Conservation (phyloP, 2,797 vertebrate genomes). For the Apogon talboti region DNA sequence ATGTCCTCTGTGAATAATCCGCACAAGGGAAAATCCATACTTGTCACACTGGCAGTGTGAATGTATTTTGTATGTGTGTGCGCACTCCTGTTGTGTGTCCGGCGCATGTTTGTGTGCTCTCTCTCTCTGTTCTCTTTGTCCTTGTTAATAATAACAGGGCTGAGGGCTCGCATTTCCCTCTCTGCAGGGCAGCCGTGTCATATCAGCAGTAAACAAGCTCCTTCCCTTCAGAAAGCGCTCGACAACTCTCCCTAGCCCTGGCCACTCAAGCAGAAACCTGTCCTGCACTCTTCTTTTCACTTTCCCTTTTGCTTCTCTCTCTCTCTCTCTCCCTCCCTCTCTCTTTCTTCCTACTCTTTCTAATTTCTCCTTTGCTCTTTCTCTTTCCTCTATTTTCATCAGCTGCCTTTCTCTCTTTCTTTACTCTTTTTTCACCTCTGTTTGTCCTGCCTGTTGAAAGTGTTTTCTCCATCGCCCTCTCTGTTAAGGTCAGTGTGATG, state of each 20-base stretch:
- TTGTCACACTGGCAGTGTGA: constrained; percentile 82
- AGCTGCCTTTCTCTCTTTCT: constrained; percentile 57
- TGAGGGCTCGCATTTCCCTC: constrained; percentile 86
- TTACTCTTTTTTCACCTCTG: constrained; percentile 76
- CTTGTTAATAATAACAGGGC: constrained; percentile 92
- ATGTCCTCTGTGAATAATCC: constrained; percentile 87
- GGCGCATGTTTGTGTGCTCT: constrained; percentile 69
- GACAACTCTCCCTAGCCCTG: constrained; percentile 80
- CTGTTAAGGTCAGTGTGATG: constrained; percentile 84
- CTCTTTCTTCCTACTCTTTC: constrained; percentile 56
- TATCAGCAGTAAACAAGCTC: constrained; percentile 89
- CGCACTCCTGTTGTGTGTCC: constrained; percentile 56
- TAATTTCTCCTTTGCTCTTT: constrained; percentile 69
- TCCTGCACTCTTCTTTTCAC: constrained; percentile 72
- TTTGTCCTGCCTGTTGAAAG: constrained; percentile 78
- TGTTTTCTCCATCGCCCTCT: constrained; percentile 73
- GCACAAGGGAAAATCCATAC: constrained; percentile 85
- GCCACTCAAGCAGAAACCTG: constrained; percentile 86
- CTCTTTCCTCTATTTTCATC: constrained; percentile 59
- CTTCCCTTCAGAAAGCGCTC: constrained; percentile 82
- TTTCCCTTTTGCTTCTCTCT: constrained; percentile 60
- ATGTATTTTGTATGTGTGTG: constrained; percentile 8
- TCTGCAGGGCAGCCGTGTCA: constrained; percentile 88
- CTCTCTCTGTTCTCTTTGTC: constrained; percentile 86
- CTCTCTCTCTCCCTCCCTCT: constrained; percentile 63